phyloP scores from a whole-genome alignment of 2,113 vertebrate genomes.

The Pseudolaguvia tuberculata region DNA sequence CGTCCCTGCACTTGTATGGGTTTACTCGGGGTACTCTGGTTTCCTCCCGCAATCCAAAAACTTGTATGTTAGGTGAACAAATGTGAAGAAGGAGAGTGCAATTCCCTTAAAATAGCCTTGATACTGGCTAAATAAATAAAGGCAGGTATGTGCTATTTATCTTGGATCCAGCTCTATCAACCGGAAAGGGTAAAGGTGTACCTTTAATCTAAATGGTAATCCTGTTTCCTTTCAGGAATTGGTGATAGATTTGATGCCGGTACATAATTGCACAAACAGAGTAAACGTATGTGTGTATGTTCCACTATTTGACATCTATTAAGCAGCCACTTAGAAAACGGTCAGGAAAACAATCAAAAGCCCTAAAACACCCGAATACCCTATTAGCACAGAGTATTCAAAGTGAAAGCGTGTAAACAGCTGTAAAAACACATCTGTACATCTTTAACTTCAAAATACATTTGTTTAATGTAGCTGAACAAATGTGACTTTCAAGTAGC shows the following conservation, averaged over 20 bases:
- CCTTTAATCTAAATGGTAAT: background rate
- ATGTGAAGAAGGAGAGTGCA: no score
- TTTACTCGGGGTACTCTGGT: no score
- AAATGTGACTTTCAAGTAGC: slow-evolving; percentile 2
- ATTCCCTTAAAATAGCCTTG: no score
- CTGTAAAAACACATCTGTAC: slow-evolving; percentile 1
- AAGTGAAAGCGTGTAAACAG: background rate
- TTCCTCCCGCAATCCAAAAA: no score
- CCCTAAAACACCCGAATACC: no score
- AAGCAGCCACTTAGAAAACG: background rate
- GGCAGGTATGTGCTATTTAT: no score
- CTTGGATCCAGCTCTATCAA: no score
- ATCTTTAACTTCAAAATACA: background rate
- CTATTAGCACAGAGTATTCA: background rate
- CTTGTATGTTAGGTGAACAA: no score
- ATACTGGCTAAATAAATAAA: no score
- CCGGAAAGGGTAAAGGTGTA: no score
- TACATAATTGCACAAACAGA: background rate
- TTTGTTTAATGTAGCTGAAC: background rate
- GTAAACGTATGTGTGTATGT: background rate
- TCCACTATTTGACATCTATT: slow-evolving; percentile 10
- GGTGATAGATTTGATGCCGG: background rate
- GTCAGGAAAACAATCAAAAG: background rate
- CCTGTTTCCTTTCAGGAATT: background rate
- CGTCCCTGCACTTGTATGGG: no score